These are phyloP conservation scores for Trinorchestia longiramus DNA, from an alignment of 1,140 invertebrate species.

Conservation along the genomic window DNA sequence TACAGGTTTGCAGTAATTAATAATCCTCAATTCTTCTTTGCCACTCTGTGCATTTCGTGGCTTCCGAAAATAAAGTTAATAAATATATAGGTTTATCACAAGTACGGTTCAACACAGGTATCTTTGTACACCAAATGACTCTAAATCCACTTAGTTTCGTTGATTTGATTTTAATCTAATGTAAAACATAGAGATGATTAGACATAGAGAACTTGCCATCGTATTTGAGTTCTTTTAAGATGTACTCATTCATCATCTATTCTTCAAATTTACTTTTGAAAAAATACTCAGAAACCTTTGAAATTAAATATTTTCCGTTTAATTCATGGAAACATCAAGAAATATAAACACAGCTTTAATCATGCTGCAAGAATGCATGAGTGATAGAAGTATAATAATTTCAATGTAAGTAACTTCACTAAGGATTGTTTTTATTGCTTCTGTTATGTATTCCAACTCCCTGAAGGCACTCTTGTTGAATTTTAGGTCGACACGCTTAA, in stretches of 20 bases:
- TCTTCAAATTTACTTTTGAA: background rate
- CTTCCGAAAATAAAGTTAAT: background rate
- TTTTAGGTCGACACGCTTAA: background rate
- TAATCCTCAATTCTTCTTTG: background rate
- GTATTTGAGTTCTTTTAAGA: background rate
- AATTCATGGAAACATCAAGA: background rate
- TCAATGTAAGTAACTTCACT: background rate
- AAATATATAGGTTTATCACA: background rate
- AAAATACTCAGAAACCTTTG: background rate
- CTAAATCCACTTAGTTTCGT: background rate
- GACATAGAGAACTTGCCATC: background rate
- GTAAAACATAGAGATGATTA: background rate
- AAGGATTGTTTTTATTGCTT: background rate
- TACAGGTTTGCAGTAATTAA: background rate
- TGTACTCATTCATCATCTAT: background rate
- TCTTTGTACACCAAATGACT: background rate
- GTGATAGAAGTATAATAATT: background rate
- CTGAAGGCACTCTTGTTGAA: background rate
- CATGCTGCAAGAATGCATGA: background rate
- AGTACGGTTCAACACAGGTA: background rate
- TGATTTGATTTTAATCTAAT: background rate
- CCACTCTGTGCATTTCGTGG: background rate
- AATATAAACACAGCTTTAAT: background rate
- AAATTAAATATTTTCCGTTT: background rate
- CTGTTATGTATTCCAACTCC: background rate